Evolutionary conservation across 2,797 vertebrate genomes (phyloP).

Genomic region (Hydrocynus forskahlii): DNA sequence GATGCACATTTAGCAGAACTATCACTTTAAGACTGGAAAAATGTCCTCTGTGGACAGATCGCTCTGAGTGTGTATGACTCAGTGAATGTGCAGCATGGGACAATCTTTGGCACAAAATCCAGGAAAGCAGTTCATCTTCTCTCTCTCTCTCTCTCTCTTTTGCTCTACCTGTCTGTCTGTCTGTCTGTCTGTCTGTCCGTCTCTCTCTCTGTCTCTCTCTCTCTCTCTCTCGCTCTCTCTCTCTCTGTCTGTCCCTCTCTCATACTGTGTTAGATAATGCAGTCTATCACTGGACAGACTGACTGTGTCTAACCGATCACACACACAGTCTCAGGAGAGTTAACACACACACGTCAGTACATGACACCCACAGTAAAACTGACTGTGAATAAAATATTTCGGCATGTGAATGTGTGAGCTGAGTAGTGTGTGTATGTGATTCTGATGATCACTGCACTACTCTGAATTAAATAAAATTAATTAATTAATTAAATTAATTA

Average conservation of each 20-base stretch:
- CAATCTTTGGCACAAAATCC: not conserved
- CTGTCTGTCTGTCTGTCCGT: too few species aligned
- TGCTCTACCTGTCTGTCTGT: not conserved
- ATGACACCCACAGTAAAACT: not conserved
- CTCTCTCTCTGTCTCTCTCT: not conserved
- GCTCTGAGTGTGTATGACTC: not conserved
- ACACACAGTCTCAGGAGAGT: slow-evolving; percentile 39
- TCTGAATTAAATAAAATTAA: not conserved
- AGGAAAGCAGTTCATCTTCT: not conserved
- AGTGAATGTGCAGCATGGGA: not conserved
- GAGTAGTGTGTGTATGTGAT: slow-evolving; percentile 9
- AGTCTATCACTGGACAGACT: slow-evolving; percentile 22
- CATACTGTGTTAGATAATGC: slow-evolving; percentile 3
- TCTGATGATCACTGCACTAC: slow-evolving; percentile 51
- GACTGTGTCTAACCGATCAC: slow-evolving; percentile 38
- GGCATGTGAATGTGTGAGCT: not conserved
- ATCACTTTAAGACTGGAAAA: not conserved
- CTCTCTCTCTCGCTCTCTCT: not conserved
- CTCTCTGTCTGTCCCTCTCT: not conserved
- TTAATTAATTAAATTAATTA: not conserved
- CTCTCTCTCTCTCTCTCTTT: not conserved
- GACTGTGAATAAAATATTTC: not conserved
- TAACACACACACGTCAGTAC: not conserved
- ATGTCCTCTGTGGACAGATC: not conserved
- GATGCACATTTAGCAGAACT: not conserved